Base-by-base conservation (phyloP, 2,888 invertebrate genomes). In the Tanypteryx hageni region DNA sequence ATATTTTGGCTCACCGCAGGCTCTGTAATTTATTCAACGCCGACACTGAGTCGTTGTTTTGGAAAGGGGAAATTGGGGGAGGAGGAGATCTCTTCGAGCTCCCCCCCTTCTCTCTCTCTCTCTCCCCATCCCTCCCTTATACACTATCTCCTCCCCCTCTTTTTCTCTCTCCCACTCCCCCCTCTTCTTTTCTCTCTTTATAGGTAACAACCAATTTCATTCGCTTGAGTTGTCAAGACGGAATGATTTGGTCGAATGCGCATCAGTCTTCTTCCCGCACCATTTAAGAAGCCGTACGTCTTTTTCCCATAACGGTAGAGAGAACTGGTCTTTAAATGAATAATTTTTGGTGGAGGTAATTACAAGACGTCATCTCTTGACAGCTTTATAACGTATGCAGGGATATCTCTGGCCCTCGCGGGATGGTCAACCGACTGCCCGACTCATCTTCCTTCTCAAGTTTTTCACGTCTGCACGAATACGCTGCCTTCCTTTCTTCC, bases 21-120 rank as follows among this genome's bases (percentile, higher is more conserved):
- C 61, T 64, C 86, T 86, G 86, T 86, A 86, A 86, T 86, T 86
- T 61, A 86, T 61, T 86, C 86, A 31, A n/a, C 27, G 86, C 61
- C 86, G 86, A 86, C 86, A 86, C 86, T 18, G 68, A 68, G 68
- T 64, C 16, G 64, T 64, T 64, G 64, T 68, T 61, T 2, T 16
- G 56, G 56, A 16, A 61, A 16, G 86, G 83, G 57, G 56, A 44
- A 31, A 27, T 31, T 31, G 22, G 86, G 61, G 31, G 22, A 61
- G 85, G 22, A 13, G 57, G 58, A 22, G 11, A 68, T 68, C 68
- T 68, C 64, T n/a, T 7, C 9, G 64, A n/a, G 64, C 64, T 27
- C 82, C n/a, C n/a, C n/a, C n/a, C 61, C 61, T 61, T 61, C 61
- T 61, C 18, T 61, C 61, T 1, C 61, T 13, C 14, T 18, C n/a